A percentile compares a stretch with the other conserved stretches of the same genome.
These are phyloP conservation scores for Litocranius walleri DNA, from an alignment of 2,113 vertebrate species.

Conservation along the genomic window DNA sequence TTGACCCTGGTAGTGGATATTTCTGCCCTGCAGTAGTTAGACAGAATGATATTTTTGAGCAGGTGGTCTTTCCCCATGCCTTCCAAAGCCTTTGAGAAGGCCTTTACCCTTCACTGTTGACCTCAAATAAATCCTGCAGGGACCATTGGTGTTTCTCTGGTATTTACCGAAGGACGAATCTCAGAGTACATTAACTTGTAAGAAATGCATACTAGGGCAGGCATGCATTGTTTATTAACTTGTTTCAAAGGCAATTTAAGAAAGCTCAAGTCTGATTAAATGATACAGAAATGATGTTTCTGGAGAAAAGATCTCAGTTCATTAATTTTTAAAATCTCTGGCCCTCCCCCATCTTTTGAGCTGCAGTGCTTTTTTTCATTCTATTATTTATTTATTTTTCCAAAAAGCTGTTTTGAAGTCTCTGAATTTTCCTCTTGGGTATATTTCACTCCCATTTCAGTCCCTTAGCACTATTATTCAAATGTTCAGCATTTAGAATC, in stretches of 20 bases:
- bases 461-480: slow-evolving; percentile 21
- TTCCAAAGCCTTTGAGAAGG: background rate
- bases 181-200: slow-evolving; percentile 15
- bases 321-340: slow-evolving; percentile 63
- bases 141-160: background rate
- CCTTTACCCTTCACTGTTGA: background rate
- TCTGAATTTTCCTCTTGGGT: slow-evolving; percentile 54
- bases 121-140: background rate
- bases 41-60: background rate
- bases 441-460: slow-evolving; percentile 10
- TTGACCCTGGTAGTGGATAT: background rate
- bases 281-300: slow-evolving; percentile 56
- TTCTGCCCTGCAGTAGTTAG: background rate
- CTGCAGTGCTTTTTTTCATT: slow-evolving; percentile 8
- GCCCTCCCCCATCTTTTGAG: slow-evolving; percentile 31
- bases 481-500: slow-evolving; percentile 49
- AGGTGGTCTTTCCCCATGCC: background rate
- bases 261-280: slow-evolving; percentile 60
- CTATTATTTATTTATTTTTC: slow-evolving; percentile 65
- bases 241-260: slow-evolving; percentile 61
- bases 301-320: slow-evolving; percentile 47
- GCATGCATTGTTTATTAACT: slow-evolving; percentile 49
- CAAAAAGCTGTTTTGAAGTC: slow-evolving; percentile 52
- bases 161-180: slow-evolving; percentile 37
- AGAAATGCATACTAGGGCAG: background rate